These are phyloP conservation scores for Cheilosia vernalis DNA, from an alignment of 2,888 invertebrate genomes.

Conservation along the genomic window DNA sequence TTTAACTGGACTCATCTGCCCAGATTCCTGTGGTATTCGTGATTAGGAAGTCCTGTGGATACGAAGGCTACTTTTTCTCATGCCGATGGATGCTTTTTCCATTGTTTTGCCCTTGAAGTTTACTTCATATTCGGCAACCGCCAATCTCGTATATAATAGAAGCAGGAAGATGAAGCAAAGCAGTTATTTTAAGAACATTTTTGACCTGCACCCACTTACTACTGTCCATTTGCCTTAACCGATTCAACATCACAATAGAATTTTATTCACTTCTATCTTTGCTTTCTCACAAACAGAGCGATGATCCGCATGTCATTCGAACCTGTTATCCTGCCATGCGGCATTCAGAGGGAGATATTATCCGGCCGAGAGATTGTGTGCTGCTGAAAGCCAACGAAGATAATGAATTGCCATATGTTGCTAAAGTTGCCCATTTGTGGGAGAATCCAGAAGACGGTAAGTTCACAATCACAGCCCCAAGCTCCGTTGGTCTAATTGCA, in stretches of 20 bases:
- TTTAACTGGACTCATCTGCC: no score
- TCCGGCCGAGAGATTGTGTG: slow-evolving; percentile 95
- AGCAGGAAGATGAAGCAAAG: no score
- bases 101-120: no score
- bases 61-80: no score
- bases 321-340: slow-evolving; percentile 95
- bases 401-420: slow-evolving; percentile 96
- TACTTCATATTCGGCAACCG: no score
- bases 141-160: no score
- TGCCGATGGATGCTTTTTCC: no score
- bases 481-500: not conserved
- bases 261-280: slow-evolving; percentile 1
- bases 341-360: slow-evolving; percentile 94
- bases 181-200: no score
- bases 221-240: no score
- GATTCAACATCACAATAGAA: not conserved
- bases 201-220: no score
- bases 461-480: slow-evolving; percentile 72
- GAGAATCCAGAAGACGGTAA: slow-evolving; percentile 96
- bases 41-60: no score
- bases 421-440: slow-evolving; percentile 97
- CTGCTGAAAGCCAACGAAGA: slow-evolving; percentile 93
- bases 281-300: slow-evolving; percentile 85
- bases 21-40: no score
- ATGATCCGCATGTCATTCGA: slow-evolving; percentile 89